Percentiles rank a stretch among this genome's conserved stretches.
Conservation (phyloP, 2,888 invertebrate genomes). For the Marasmarcha lunaedactyla region DNA sequence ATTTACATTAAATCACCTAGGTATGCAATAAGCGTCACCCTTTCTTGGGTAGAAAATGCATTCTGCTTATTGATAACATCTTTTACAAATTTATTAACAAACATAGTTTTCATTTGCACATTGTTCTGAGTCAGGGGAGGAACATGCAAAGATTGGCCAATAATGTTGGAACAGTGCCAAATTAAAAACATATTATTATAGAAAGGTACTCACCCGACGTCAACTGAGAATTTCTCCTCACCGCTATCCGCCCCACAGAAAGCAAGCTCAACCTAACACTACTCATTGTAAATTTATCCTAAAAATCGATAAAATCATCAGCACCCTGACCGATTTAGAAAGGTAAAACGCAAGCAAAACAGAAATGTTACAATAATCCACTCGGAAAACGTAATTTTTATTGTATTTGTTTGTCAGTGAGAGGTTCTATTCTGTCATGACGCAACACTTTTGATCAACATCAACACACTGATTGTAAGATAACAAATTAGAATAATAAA, state of each 20-base stretch:
- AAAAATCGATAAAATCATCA: constrained; percentile 58
- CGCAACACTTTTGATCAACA: constrained; percentile 67
- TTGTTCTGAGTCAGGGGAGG: too few relatives aligned
- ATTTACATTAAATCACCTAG: too few relatives aligned
- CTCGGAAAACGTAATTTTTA: constrained; percentile 51
- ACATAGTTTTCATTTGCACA: too few relatives aligned
- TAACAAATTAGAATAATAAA: constrained; percentile 25
- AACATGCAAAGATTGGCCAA: too few relatives aligned
- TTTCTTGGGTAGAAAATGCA: too few relatives aligned
- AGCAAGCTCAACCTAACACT: constrained; percentile 63
- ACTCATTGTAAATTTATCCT: constrained; percentile 53
- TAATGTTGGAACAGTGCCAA: constrained; percentile 41
- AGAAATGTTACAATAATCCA: constrained; percentile 31
- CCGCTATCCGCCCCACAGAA: constrained; percentile 59
- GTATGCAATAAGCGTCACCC: too few relatives aligned
- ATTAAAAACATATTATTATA: constrained; percentile 29
- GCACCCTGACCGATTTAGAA: constrained; percentile 35
- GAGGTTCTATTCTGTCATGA: constrained; percentile 63
- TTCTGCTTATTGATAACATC: too few relatives aligned
- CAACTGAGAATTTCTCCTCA: constrained; percentile 56
- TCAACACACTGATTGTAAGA: constrained; percentile 41
- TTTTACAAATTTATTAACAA: too few relatives aligned
- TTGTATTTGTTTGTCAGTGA: constrained; percentile 69
- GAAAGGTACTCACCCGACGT: constrained; percentile 48
- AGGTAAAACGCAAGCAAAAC: constrained; percentile 33